A percentile compares a stretch with the other conserved stretches of the same genome.
These are phyloP conservation scores for Spatulosminthurus flaviceps DNA, from an alignment of 2,888 invertebrate species.

Conservation along the genomic window DNA sequence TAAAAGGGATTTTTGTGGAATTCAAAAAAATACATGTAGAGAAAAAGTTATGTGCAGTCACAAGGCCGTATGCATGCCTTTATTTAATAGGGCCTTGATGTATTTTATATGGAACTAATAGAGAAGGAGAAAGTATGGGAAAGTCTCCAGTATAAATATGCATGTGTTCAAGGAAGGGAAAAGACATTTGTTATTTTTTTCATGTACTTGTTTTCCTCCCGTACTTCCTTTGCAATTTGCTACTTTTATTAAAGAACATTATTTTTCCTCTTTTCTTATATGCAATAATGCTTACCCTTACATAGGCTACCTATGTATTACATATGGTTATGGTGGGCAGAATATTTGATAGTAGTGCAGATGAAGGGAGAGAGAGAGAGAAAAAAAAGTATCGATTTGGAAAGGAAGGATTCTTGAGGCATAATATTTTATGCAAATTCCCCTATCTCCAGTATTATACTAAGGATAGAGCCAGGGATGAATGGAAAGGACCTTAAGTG, in stretches of 20 bases:
- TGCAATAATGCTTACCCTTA: too few species aligned
- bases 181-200: constrained; percentile 12
- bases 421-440: constrained; percentile 8
- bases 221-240: background rate
- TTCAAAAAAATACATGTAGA: too few species aligned
- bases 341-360: background rate
- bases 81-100: too few species aligned
- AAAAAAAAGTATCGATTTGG: background rate
- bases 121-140: too few species aligned
- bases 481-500: background rate
- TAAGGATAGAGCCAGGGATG: background rate
- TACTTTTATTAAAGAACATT: background rate
- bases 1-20: too few species aligned
- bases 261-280: too few species aligned
- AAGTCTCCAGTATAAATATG: background rate
- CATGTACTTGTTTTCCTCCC: constrained; percentile 1
- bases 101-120: too few species aligned
- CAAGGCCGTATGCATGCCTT: too few species aligned
- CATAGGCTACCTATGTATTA: background rate
- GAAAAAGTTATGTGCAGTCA: too few species aligned
- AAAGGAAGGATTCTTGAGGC: background rate
- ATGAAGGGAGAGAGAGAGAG: background rate
- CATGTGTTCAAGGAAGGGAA: background rate
- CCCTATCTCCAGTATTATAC: background rate
- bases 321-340: background rate